Base-by-base conservation (phyloP, 1,140 invertebrate genomes). In the Drosophila trapezifrons region DNA sequence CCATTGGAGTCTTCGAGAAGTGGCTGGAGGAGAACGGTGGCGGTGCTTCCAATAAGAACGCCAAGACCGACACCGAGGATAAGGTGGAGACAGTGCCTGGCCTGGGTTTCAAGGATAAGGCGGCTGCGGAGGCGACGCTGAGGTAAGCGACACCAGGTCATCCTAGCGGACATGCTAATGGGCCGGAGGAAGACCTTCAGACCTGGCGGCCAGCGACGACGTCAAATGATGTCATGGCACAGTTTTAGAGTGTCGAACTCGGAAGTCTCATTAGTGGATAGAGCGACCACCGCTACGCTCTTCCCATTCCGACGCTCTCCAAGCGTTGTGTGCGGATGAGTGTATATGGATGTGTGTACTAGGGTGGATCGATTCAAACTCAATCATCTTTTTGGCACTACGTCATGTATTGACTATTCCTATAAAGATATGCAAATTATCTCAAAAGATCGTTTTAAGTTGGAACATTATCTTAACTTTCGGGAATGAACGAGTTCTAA, bases 91-190 rank as follows among this genome's bases (percentile, higher is more conserved):
- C 93, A 4, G 94, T 95, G 10, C 94, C 94, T 4, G 94, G 94
- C 0, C 84, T 95, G 49, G 94, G 95, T 10, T 95, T 95, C 86
- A 95, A 95, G 84, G 94, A 95, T 83, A 94, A 94, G 79, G 94
- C 93, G 9, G 91, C 90, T 15, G 93, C 93, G 2, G 91, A 93
- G 49, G 91, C 90, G 5, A 93, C 93, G 0, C 67, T 94, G 5
- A 92, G 92, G 86, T 92, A 84, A 80, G 80, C 46, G 32, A 54
- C 6, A 17, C 60, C 45, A 35, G 18, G 18, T 62, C 35, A 70
- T 40, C 37, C 12, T 22, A 29, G 43, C 43, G 42, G 64, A 9
- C 42, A 58, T 70, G 42, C 63, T 40, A 77, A 60, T 77, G 40
- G 27, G 45, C 22, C 66, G 59, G 40, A 20, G 18, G 27, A 3